phyloP scores from a whole-genome alignment of 2,888 invertebrate genomes.

The Drosophila subsilvestris region DNA sequence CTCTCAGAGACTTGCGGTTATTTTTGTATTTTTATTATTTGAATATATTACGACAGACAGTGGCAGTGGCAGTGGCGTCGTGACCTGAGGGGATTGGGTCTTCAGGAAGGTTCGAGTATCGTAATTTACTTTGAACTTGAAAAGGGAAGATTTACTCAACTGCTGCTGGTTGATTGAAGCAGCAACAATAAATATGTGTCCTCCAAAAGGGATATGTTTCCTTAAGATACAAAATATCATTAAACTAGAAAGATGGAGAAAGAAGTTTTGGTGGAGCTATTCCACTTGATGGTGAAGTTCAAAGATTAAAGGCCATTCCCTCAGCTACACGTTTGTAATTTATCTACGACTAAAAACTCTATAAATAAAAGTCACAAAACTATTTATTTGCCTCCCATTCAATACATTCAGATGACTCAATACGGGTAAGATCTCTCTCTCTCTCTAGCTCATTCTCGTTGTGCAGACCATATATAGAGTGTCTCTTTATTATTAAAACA shows the following conservation, averaged over 20 bases:
- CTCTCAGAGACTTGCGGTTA: constrained; percentile 54
- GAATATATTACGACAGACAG: constrained; percentile 59
- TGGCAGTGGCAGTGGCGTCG: constrained; percentile 42
- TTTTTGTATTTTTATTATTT: constrained; percentile 58
- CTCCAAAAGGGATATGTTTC: too few species aligned
- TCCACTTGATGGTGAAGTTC: too few species aligned
- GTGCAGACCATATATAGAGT: constrained; percentile 51
- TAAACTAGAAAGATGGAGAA: too few species aligned
- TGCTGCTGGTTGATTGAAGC: not conserved
- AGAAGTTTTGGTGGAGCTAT: too few species aligned
- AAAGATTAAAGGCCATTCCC: not conserved
- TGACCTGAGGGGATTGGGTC: constrained; percentile 21
- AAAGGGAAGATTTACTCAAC: not conserved
- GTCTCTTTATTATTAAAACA: constrained; percentile 68
- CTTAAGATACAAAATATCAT: too few species aligned
- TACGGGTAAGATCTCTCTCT: not conserved
- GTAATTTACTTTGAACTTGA: not conserved
- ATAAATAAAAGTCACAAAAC: not conserved
- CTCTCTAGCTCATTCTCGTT: not conserved
- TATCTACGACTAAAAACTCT: not conserved
- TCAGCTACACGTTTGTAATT: not conserved
- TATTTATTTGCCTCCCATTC: constrained; percentile 15
- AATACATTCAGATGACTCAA: constrained; percentile 3
- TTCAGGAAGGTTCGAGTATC: not conserved
- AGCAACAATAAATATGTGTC: too few species aligned